Percentiles rank a stretch among this genome's conserved stretches.
Evolutionary conservation across 2,797 vertebrate genomes (phyloP).

Genomic region (Eutrigla gurnardus): DNA sequence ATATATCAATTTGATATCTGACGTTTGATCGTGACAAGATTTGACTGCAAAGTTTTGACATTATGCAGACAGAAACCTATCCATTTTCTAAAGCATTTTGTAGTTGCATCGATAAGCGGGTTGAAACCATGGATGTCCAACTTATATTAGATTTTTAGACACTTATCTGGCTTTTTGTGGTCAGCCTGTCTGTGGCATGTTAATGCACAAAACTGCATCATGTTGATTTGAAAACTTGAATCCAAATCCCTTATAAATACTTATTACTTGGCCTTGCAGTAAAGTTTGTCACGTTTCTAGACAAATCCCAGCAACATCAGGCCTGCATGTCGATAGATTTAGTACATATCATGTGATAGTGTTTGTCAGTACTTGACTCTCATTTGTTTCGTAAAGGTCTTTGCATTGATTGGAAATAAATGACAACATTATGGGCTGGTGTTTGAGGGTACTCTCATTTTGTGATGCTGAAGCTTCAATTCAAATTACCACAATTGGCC

Average conservation of each 20-base stretch:
- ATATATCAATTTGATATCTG: slow-evolving; percentile 16
- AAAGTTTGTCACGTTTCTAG: slow-evolving; percentile 1
- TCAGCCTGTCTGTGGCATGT: neutral
- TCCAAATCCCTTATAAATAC: neutral
- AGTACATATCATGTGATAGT: neutral
- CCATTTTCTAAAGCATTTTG: neutral
- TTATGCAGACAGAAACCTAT: neutral
- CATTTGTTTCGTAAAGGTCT: neutral
- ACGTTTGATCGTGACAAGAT: neutral
- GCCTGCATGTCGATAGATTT: neutral
- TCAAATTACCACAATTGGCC: neutral
- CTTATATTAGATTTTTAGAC: neutral
- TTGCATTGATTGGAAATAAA: slow-evolving; percentile 6
- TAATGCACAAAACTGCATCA: neutral
- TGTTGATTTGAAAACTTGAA: neutral
- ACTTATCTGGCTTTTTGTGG: neutral
- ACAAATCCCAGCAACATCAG: neutral
- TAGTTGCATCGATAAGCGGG: neutral
- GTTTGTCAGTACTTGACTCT: neutral
- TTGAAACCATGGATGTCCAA: slow-evolving; percentile 1
- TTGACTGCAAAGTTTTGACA: neutral
- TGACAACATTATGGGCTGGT: neutral
- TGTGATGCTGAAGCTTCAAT: too few relatives aligned
- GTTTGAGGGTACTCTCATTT: neutral
- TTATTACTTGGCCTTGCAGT: neutral